Evolutionary conservation across 2,797 vertebrate species (phyloP).

Genomic region (Psittacula echo): DNA sequence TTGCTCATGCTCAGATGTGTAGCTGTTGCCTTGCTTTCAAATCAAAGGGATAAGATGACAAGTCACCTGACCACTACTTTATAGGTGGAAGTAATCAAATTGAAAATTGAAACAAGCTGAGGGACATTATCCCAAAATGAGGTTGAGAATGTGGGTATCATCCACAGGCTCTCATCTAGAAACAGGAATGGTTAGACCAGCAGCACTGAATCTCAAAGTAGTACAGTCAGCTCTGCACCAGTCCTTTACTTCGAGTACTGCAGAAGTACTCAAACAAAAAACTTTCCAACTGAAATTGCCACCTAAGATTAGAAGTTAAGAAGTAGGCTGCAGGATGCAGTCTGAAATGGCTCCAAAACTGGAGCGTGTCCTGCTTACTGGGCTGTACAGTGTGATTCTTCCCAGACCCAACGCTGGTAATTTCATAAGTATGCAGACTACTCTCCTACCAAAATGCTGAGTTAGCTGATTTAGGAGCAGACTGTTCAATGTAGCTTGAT

Average conservation of each 20-base stretch:
- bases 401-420: background rate
- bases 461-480: background rate
- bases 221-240: too few relatives aligned
- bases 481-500: background rate
- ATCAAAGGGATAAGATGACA: background rate
- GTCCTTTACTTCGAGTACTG: background rate
- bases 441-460: background rate
- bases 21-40: background rate
- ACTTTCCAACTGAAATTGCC: background rate
- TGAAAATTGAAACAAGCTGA: background rate
- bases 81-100: background rate
- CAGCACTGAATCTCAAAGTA: background rate
- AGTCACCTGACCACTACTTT: background rate
- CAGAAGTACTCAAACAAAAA: too few relatives aligned
- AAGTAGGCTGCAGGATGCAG: background rate
- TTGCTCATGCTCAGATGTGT: background rate
- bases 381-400: background rate
- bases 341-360: background rate
- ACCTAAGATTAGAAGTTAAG: background rate
- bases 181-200: background rate
- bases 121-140: background rate
- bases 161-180: background rate
- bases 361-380: background rate
- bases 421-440: background rate
- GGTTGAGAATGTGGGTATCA: background rate